Base-by-base conservation (phyloP, 2,113 vertebrate genomes). In the Oncorhynchus kisutch region DNA sequence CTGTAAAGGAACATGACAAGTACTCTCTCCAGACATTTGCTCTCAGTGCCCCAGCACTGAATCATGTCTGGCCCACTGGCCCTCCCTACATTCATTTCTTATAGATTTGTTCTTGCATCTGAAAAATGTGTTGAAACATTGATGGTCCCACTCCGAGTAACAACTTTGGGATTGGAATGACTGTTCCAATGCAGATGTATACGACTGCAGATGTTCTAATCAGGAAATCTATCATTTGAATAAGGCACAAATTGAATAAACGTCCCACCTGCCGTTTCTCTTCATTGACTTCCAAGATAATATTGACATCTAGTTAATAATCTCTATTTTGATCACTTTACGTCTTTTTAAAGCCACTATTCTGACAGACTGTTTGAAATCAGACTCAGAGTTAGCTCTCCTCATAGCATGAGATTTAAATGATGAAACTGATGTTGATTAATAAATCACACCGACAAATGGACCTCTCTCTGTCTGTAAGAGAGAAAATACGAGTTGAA, bases 1-100 rank as follows among this genome's bases (percentile, higher is more conserved):
- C 71, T 13, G 66, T 74, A 75, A 27, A 73, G 48, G 75, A 82
- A 82, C 76, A 74, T 84, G 86, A 85, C 85, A 88, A 82, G 59
- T 82, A 27, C 72, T 75, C 80, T 85, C 67, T 85, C 67, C 71
- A 74, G 71, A 72, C 68, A 72, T 77, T 68, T 62, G 27, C 24
- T 62, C 73, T 78, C 76, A 70, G 39, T 11, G 39, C 39, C 51
- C 25, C 49, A 59, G 66, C 59, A 66, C n/a, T 76, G 45, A 11
- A 69, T 69, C 75, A 75, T 80, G 67, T 12, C 18, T 68, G 20
- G 57, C 67, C 69, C 16, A 24, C 18, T 65, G 70, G 70, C 74
- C 66, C 24, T 57, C 9, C 39, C 39, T 12, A 45, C 39, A 45
- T 45, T 11, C 39, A 45, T 45, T 11, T 9, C 39, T 45, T 45